A percentile compares a stretch with the other conserved stretches of the same genome.
phyloP scores from a whole-genome alignment of 2,797 vertebrate species.

The Phataginus tricuspis region DNA sequence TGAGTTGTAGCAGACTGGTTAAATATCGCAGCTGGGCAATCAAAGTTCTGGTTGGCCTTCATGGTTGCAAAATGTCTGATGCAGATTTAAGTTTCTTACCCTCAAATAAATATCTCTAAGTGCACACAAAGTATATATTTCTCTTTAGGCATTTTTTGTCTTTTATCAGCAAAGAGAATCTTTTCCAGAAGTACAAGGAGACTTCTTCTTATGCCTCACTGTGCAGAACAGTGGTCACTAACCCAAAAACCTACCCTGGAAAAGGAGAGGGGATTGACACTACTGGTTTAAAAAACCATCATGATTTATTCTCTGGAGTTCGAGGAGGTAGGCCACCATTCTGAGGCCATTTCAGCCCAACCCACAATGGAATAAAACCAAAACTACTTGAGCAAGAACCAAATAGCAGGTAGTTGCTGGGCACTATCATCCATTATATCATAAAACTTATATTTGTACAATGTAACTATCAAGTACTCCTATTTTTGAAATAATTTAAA shows the following conservation, averaged over 20 bases:
- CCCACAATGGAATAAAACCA: neutral
- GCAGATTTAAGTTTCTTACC: neutral
- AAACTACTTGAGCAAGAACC: neutral
- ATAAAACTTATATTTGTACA: neutral
- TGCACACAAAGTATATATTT: neutral
- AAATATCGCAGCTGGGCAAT: neutral
- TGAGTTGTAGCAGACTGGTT: neutral
- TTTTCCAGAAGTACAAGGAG: neutral
- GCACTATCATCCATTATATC: neutral
- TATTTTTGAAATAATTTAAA: neutral
- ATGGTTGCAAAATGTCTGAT: neutral
- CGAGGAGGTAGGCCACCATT: neutral
- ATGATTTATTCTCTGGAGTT: neutral
- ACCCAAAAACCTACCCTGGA: neutral
- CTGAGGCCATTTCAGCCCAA: neutral
- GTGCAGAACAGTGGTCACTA: neutral
- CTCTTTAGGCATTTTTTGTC: neutral
- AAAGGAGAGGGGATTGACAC: neutral
- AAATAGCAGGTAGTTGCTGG: neutral
- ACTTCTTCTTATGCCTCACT: neutral
- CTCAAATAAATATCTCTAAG: neutral
- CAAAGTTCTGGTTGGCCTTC: neutral
- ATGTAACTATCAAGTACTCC: conserved; percentile 48
- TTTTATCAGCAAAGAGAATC: neutral
- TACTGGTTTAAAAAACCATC: neutral